Base-by-base conservation (phyloP, 2,797 vertebrate species). In the Urosaurus nigricauda region DNA sequence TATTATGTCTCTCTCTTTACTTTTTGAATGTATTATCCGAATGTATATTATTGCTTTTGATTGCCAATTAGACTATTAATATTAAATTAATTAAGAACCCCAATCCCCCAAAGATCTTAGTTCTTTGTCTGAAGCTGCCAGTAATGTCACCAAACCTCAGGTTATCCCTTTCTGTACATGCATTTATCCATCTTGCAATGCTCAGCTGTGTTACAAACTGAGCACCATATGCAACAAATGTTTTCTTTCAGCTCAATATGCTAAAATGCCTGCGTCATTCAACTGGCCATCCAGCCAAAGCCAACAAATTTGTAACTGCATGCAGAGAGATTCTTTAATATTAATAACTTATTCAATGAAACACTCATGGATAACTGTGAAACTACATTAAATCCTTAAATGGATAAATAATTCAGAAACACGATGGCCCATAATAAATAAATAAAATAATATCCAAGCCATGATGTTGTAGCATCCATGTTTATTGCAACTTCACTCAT, bases 331-430 rank as follows among this genome's bases (percentile, higher is more conserved):
- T n/a, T 83, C 13, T 68, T 65, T 47, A 83, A 68, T 47, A 83
- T 68, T 68, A 68, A 83, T 43, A 83, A 32, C 37, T 47, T 58
- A 32, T 40, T 83, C 60, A 68, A 65, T 65, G 47, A 79, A 60
- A 58, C n/a, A 19, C 53, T 35, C 53, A 24, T 60, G 37, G 37
- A 40, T 40, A 68, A 43, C n/a, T 60, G 19, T 80, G 53, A 80
- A 80, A 80, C 19, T 56, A 80, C n/a, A 80, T 80, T 80, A 80
- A 80, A 58, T 21, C 8, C 21, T 80, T 37, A 35, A 80, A 35
- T 3, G 53, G 79, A n/a, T 24, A 60, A 58, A 35, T 60, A 6
- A 53, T 56, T 24, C 24, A 60, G 21, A 37, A 80, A 58, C 56
- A 17, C 8, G 32, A 58, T 37, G 53, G n/a, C 12, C n/a, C 53